phyloP scores from a whole-genome alignment of 2,113 vertebrate genomes.

The Anoura caudifer region DNA sequence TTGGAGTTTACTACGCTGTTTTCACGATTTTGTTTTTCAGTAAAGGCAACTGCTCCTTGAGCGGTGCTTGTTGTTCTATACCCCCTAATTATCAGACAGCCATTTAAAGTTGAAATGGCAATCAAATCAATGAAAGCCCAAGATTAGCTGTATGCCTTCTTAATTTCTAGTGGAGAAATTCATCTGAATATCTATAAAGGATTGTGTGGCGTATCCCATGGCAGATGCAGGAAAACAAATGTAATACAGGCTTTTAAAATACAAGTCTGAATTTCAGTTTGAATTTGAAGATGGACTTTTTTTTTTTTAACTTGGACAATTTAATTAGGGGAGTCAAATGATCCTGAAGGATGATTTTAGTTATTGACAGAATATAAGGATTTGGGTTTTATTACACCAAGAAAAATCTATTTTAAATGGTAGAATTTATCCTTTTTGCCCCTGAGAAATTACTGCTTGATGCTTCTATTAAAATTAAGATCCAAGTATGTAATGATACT shows the following conservation, averaged over 20 bases:
- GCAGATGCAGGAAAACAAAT: slow-evolving; percentile 62
- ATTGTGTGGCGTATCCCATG: slow-evolving; percentile 7
- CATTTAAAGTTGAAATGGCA: slow-evolving; percentile 71
- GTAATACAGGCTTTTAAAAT: slow-evolving; percentile 31
- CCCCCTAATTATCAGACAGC: slow-evolving; percentile 67
- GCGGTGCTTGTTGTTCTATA: slow-evolving; percentile 52
- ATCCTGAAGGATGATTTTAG: background rate
- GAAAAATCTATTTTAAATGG: slow-evolving; percentile 40
- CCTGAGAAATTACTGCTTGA: background rate
- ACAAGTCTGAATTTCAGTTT: slow-evolving; percentile 25
- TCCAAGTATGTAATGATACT: slow-evolving; percentile 57
- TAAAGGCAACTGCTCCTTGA: slow-evolving; percentile 66
- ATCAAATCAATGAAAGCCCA: slow-evolving; percentile 70
- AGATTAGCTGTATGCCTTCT: slow-evolving; percentile 59
- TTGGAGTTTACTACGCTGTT: slow-evolving; percentile 56
- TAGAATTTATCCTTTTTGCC: background rate
- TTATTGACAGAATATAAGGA: slow-evolving; percentile 6
- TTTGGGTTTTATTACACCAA: background rate
- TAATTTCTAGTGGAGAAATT: slow-evolving; percentile 47
- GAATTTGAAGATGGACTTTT: slow-evolving; percentile 41
- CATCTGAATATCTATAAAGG: slow-evolving; percentile 65
- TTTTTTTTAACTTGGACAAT: slow-evolving; percentile 46
- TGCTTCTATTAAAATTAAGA: slow-evolving; percentile 41
- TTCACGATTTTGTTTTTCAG: slow-evolving; percentile 62
- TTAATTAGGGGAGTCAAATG: background rate